phyloP scores from a whole-genome alignment of 2,888 invertebrate species.

The Pimpla rufipes region DNA sequence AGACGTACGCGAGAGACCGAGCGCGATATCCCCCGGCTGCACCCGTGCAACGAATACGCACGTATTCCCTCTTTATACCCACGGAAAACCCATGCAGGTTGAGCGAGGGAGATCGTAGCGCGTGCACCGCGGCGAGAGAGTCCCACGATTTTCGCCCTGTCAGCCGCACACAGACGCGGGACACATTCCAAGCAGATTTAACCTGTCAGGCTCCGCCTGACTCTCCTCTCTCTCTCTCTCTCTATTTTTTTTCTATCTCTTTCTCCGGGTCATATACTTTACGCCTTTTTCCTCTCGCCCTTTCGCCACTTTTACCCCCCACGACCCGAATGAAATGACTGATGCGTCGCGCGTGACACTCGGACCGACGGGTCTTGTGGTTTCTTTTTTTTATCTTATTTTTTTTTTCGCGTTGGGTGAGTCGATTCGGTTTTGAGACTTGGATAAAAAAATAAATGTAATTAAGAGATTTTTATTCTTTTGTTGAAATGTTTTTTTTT shows the following conservation, averaged over 20 bases:
- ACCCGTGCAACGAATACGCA: slow-evolving; percentile 12
- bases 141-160: slow-evolving; percentile 43
- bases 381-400: background rate
- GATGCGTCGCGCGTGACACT: background rate
- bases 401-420: background rate
- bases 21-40: slow-evolving; percentile 3
- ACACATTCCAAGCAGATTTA: slow-evolving; percentile 13
- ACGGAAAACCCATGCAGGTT: background rate
- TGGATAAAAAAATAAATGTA: background rate
- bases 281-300: slow-evolving; percentile 7
- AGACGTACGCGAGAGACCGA: slow-evolving; percentile 23
- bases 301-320: background rate
- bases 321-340: background rate
- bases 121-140: background rate
- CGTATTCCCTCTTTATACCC: slow-evolving; percentile 23
- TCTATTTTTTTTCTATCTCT: no score
- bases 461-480: no score
- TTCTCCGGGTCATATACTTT: background rate
- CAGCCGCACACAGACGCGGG: background rate
- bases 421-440: no score
- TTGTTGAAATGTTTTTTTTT: no score
- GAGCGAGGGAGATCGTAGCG: background rate
- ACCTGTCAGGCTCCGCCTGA: background rate
- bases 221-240: background rate
- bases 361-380: background rate